Percentiles rank a stretch among this genome's conserved stretches.
These are phyloP conservation scores for Zaprionus gabonicus DNA, from an alignment of 1,140 invertebrate genomes.

Conservation along the genomic window DNA sequence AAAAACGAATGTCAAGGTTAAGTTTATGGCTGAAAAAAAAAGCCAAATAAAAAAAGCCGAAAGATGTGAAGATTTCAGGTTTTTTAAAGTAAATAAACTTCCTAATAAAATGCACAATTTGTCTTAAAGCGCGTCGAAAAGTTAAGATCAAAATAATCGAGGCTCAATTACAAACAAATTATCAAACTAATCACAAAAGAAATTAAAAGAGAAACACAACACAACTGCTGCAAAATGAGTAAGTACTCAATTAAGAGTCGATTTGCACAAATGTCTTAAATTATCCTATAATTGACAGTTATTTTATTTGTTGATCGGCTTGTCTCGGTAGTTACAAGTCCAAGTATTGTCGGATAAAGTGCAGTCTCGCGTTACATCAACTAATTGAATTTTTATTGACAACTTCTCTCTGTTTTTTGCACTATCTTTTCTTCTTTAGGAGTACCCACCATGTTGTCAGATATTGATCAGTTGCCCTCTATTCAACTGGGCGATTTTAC, in stretches of 20 bases:
- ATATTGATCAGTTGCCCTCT: slow-evolving; percentile 87
- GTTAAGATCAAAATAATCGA: slow-evolving; percentile 31
- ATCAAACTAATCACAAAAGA: slow-evolving; percentile 19
- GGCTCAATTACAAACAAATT: slow-evolving; percentile 37
- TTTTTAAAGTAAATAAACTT: slow-evolving; percentile 29
- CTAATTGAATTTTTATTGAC: slow-evolving; percentile 46
- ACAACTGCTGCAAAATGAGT: slow-evolving; percentile 66
- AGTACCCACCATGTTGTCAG: slow-evolving; percentile 89
- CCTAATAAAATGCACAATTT: slow-evolving; percentile 49
- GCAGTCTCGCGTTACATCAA: slow-evolving; percentile 10
- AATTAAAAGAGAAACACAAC: slow-evolving; percentile 15
- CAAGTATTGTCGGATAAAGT: slow-evolving; percentile 25
- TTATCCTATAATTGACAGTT: slow-evolving; percentile 47
- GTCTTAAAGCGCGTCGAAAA: slow-evolving; percentile 22
- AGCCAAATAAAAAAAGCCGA: slow-evolving; percentile 40
- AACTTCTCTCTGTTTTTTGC: slow-evolving; percentile 1
- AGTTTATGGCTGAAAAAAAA: slow-evolving; percentile 43
- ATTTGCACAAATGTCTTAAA: slow-evolving; percentile 25
- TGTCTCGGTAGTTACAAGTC: slow-evolving; percentile 6
- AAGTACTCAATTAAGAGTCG: slow-evolving; percentile 60
- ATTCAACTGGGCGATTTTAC: slow-evolving; percentile 88
- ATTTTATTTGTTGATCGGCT: slow-evolving; percentile 28
- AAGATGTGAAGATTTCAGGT: neutral
- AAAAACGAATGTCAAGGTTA: slow-evolving; percentile 76
- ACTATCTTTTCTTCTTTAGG: slow-evolving; percentile 85